Evolutionary conservation across 2,113 vertebrate species (phyloP).

Genomic region (Cromileptes altivelis): DNA sequence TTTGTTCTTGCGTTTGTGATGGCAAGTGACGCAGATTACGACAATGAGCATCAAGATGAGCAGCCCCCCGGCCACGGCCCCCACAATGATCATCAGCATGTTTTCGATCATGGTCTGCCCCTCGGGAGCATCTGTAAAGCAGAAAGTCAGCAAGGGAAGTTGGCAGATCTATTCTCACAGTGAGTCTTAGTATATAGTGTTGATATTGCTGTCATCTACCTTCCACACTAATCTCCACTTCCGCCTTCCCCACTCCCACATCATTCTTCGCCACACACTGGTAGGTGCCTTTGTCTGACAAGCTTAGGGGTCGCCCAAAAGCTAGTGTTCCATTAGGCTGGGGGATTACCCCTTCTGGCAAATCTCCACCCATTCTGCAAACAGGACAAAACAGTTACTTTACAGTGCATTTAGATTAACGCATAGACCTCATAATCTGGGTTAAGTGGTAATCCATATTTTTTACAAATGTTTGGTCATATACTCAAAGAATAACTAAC

Average conservation of each 20-base stretch:
- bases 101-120: slow-evolving; percentile 68
- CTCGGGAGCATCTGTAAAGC: slow-evolving; percentile 17
- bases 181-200: neutral
- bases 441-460: neutral
- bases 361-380: slow-evolving; percentile 81
- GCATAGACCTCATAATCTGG: neutral
- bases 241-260: slow-evolving; percentile 79
- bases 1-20: slow-evolving; percentile 90
- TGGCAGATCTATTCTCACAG: neutral
- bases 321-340: slow-evolving; percentile 83
- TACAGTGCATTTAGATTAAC: neutral
- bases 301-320: slow-evolving; percentile 83
- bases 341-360: slow-evolving; percentile 84
- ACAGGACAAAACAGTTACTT: neutral
- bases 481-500: neutral
- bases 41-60: slow-evolving; percentile 88
- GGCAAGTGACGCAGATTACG: slow-evolving; percentile 87
- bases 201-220: slow-evolving; percentile 72
- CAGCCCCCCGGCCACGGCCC: slow-evolving; percentile 80
- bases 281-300: slow-evolving; percentile 86
- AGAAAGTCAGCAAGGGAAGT: neutral
- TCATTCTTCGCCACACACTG: slow-evolving; percentile 86
- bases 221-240: slow-evolving; percentile 78
- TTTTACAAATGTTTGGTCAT: neutral
- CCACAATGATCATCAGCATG: slow-evolving; percentile 86